These are phyloP conservation scores for Noctua janthe DNA, from an alignment of 2,888 invertebrate genomes.

Conservation along the genomic window DNA sequence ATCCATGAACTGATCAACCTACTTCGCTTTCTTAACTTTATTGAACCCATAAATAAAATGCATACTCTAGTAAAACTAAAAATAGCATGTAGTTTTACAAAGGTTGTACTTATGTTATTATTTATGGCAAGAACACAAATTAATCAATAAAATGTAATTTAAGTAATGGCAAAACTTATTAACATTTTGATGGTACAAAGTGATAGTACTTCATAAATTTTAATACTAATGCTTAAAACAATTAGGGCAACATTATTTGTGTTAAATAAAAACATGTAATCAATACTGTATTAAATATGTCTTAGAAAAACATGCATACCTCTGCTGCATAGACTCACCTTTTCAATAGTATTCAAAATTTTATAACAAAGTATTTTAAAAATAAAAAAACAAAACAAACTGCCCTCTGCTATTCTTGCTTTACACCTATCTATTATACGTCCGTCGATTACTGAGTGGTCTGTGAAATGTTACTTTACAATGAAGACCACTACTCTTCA, in stretches of 20 bases:
- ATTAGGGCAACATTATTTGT: conserved; percentile 19
- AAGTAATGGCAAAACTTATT: conserved; percentile 2
- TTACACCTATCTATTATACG: conserved; percentile 32
- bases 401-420: conserved; percentile 20
- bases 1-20: conserved; percentile 25
- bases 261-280: conserved; percentile 19
- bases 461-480: conserved; percentile 23
- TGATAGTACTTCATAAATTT: not conserved
- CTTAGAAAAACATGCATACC: conserved; percentile 48
- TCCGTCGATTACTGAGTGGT: conserved; percentile 19
- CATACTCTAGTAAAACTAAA: not conserved
- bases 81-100: conserved; percentile 19
- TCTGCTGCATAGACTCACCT: conserved; percentile 53
- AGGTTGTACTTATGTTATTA: not conserved
- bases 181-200: conserved; percentile 4
- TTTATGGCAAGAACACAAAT: conserved; percentile 14
- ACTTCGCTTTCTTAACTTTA: conserved; percentile 10
- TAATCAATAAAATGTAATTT: conserved; percentile 15
- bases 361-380: not conserved
- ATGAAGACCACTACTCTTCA: conserved; percentile 12
- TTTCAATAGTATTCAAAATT: not conserved
- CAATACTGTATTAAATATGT: conserved; percentile 8
- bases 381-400: not conserved
- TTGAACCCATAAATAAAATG: conserved; percentile 16
- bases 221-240: not conserved